Base-by-base conservation (phyloP, 2,797 vertebrate genomes). In the Acanthurus lineatus region DNA sequence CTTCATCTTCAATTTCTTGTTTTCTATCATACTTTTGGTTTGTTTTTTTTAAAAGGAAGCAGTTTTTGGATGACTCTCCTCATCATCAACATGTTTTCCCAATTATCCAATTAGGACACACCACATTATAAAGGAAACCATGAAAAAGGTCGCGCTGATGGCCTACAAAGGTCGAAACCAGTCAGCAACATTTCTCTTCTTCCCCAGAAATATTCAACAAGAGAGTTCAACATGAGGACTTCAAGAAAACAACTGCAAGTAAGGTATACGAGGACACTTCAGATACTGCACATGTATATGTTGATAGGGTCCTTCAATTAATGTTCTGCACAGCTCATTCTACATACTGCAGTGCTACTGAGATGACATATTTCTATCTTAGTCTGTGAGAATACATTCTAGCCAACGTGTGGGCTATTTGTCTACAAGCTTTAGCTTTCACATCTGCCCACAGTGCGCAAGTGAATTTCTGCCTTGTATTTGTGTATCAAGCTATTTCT, bases 401-500 rank as follows among this genome's bases (percentile, higher is more conserved):
- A 83, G 75, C 65, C 77, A 84, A 65, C 22, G 70, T 77, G 87
- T 82, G 69, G 89, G 86, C 81, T 84, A 84, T 84, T 86, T 77
- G 75, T 91, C 88, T 80, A 73, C 69, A 83, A 83, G 88, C 83
- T 87, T 82, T 51, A 89, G 78, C 84, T 92, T 88, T 90, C 85
- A 91, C 87, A 87, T 93, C 89, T 91, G 91, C 90, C 89, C 86
- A 90, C 87, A 82, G 76, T 73, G 82, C 54, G 70, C 86, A 86
- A 88, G 89, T 86, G 77, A 87, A 90, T 89, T 91, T 90, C 71
- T 86, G 89, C 82, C 73, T 83, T 83, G 78, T 77, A 84, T 90
- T 85, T 89, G 83, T 86, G 88, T 90, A 89, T 86, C 78, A 71
- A 84, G 85, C 89, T 91, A 93, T 93, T 93, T 94, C 74, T 92